Evolutionary conservation across 2,113 vertebrate species (phyloP).

Genomic region (Ctenodactylus gundi): DNA sequence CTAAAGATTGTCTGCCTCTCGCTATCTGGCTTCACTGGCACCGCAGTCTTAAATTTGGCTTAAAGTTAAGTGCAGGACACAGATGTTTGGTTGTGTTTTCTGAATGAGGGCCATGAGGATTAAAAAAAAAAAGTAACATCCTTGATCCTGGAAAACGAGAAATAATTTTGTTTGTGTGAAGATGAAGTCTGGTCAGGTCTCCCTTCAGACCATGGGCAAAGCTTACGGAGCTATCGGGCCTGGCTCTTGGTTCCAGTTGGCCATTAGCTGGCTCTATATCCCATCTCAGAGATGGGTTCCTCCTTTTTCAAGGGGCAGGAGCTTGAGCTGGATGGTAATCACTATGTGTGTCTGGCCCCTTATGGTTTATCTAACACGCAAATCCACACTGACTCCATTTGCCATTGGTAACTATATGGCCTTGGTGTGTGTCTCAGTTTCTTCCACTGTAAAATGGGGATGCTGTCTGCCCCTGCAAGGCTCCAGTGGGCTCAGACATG

Average conservation of each 20-base stretch:
- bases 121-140: not conserved
- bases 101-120: not conserved
- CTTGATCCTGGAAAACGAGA: constrained; percentile 51
- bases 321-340: too few relatives aligned
- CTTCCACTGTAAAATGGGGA: not conserved
- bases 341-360: not conserved
- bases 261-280: not conserved
- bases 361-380: not conserved
- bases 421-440: not conserved
- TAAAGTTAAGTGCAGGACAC: not conserved
- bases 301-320: not conserved
- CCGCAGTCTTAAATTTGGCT: not conserved
- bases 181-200: not conserved
- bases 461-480: not conserved
- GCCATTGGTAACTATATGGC: not conserved
- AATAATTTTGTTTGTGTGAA: not conserved
- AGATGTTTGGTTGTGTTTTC: constrained; percentile 22
- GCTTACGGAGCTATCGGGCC: not conserved
- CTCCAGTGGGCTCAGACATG: accelerated
- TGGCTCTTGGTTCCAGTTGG: not conserved
- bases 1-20: not conserved
- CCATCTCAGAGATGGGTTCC: not conserved
- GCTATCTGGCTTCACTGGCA: not conserved
- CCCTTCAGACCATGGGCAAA: not conserved
- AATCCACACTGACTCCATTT: not conserved